These are phyloP conservation scores for Protula sp. DNA, from an alignment of 2,888 invertebrate genomes.

Conservation along the genomic window DNA sequence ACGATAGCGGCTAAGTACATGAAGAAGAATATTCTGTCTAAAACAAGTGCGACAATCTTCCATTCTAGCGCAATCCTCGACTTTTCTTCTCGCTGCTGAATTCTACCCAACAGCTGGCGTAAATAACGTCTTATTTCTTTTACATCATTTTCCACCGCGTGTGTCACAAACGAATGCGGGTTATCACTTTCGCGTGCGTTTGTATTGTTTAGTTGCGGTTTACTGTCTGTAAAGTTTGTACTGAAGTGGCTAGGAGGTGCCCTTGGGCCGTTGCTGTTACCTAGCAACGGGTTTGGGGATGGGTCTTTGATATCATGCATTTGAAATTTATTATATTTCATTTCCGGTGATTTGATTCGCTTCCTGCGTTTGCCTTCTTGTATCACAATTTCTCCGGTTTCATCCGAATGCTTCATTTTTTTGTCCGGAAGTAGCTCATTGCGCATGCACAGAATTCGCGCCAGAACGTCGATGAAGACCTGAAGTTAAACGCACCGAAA, in stretches of 20 bases:
- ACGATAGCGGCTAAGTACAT: conserved; percentile 22
- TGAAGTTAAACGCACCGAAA: conserved; percentile 25
- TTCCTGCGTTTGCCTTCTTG: conserved; percentile 20
- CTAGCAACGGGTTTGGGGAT: conserved; percentile 1
- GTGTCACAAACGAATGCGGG: conserved; percentile 10
- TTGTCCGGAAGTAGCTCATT: conserved; percentile 11
- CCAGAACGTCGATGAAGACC: conserved; percentile 44
- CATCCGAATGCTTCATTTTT: background rate
- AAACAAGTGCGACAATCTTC: conserved; percentile 24
- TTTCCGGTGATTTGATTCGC: conserved; percentile 21
- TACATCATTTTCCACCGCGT: conserved; percentile 41
- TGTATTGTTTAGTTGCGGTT: too few relatives aligned
- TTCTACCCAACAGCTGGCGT: conserved; percentile 31
- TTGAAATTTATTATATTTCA: conserved; percentile 19
- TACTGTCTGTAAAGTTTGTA: background rate
- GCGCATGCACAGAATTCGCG: conserved; percentile 44
- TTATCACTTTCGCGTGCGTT: conserved; percentile 1
- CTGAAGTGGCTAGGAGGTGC: background rate
- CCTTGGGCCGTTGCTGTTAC: conserved; percentile 12
- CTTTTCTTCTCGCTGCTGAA: conserved; percentile 33
- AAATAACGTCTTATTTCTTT: conserved; percentile 38
- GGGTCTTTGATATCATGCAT: conserved; percentile 3
- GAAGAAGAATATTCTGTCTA: conserved; percentile 27
- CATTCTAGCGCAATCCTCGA: conserved; percentile 34
- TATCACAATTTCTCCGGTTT: background rate